phyloP scores from a whole-genome alignment of 1,140 invertebrate genomes.

The Pogonus chalceus region DNA sequence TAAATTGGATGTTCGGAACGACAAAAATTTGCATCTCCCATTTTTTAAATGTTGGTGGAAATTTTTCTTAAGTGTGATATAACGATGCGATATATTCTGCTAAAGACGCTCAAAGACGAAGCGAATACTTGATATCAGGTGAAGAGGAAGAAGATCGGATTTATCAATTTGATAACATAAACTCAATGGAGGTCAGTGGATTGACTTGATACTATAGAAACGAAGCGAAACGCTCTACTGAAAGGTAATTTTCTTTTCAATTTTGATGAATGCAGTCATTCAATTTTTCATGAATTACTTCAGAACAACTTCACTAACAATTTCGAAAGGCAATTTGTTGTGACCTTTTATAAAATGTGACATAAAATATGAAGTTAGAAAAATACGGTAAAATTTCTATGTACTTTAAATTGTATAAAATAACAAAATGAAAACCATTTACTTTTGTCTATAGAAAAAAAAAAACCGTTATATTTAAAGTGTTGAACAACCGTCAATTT shows the following conservation, averaged over 20 bases:
- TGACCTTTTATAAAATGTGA: no score
- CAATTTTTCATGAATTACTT: not conserved
- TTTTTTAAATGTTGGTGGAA: not conserved
- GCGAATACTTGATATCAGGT: not conserved
- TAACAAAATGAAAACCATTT: no score
- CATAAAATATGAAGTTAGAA: no score
- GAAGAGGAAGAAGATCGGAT: conserved; percentile 1
- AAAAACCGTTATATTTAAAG: no score
- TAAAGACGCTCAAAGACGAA: not conserved
- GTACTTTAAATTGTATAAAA: no score
- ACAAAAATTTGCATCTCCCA: not conserved
- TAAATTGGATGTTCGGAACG: not conserved
- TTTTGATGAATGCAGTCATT: not conserved
- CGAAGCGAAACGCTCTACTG: not conserved
- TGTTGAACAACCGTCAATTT: no score
- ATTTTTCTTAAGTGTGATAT: not conserved
- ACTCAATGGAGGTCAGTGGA: not conserved
- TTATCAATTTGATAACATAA: conserved; percentile 4
- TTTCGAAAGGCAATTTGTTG: not conserved
- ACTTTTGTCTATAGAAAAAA: no score
- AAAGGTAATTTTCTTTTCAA: not conserved
- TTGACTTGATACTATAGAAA: not conserved
- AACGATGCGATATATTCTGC: not conserved
- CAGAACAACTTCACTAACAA: not conserved
- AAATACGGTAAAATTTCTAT: no score